Percentiles rank a stretch among this genome's conserved stretches.
Conservation (phyloP, 2,797 vertebrate genomes). For the Alosa sapidissima region DNA sequence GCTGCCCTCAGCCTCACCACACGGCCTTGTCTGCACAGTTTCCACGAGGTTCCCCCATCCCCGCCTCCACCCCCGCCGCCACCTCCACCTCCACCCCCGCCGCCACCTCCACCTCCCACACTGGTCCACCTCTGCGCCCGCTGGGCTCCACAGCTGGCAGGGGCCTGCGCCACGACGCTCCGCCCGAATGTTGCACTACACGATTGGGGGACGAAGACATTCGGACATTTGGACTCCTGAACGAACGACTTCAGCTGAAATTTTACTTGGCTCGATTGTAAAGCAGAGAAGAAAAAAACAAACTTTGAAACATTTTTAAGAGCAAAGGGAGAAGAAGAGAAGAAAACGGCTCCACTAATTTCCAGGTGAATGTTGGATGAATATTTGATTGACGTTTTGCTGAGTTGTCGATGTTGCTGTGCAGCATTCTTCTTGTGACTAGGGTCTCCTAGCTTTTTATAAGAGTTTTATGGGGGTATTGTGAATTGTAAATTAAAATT, state of each 20-base stretch:
- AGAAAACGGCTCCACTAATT: not conserved
- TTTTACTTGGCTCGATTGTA: not conserved
- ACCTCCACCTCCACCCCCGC: no score
- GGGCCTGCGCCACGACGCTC: no score
- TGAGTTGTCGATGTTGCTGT: constrained; percentile 70
- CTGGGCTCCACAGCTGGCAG: no score
- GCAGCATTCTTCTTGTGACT: constrained; percentile 68
- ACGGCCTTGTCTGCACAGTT: not conserved
- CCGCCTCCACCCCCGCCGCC: no score
- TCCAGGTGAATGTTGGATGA: not conserved
- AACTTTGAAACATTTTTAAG: not conserved
- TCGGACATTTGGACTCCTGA: not conserved
- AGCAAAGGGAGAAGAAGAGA: not conserved
- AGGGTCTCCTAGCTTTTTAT: constrained; percentile 61
- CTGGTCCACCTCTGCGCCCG: no score
- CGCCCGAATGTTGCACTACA: not conserved
- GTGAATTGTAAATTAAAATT: constrained; percentile 74
- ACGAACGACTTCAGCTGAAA: constrained; percentile 9
- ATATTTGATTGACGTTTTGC: constrained; percentile 37
- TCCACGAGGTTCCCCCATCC: not conserved
- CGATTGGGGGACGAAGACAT: not conserved
- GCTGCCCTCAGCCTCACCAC: not conserved
- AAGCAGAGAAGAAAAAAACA: not conserved
- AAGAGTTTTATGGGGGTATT: constrained; percentile 53
- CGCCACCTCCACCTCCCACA: no score